phyloP scores from a whole-genome alignment of 2,797 vertebrate species.

The Diplodus puntazzo region DNA sequence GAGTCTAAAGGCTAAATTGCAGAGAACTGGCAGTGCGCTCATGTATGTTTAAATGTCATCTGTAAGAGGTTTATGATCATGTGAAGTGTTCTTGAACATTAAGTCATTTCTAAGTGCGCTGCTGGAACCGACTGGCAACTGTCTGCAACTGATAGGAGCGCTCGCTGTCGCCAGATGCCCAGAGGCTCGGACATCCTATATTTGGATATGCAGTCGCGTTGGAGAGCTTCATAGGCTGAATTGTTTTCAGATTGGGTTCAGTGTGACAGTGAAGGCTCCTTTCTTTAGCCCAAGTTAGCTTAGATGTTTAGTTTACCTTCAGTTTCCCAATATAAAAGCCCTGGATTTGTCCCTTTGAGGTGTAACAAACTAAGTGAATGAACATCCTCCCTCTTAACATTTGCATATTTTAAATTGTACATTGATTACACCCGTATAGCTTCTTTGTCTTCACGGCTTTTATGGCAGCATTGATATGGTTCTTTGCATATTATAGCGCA shows the following conservation, averaged over 20 bases:
- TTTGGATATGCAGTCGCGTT: background rate
- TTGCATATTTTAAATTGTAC: background rate
- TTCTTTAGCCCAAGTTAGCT: background rate
- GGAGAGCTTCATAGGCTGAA: background rate
- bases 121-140: slow-evolving; percentile 20
- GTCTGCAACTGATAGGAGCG: slow-evolving; percentile 20
- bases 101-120: slow-evolving; percentile 13
- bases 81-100: slow-evolving; percentile 39
- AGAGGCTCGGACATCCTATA: background rate
- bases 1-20: slow-evolving; percentile 29
- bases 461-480: background rate
- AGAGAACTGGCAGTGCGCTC: slow-evolving; percentile 12
- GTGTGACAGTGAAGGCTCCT: background rate
- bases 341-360: background rate
- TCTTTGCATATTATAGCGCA: background rate
- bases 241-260: slow-evolving; percentile 20
- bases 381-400: background rate
- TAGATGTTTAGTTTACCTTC: background rate
- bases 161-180: background rate
- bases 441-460: background rate
- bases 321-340: background rate
- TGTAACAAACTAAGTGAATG: background rate
- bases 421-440: background rate
- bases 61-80: slow-evolving; percentile 39
- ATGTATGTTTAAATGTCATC: slow-evolving; percentile 49